Evolutionary conservation across 1,140 invertebrate species (phyloP).

Genomic region (Tetragnatha versicolor): DNA sequence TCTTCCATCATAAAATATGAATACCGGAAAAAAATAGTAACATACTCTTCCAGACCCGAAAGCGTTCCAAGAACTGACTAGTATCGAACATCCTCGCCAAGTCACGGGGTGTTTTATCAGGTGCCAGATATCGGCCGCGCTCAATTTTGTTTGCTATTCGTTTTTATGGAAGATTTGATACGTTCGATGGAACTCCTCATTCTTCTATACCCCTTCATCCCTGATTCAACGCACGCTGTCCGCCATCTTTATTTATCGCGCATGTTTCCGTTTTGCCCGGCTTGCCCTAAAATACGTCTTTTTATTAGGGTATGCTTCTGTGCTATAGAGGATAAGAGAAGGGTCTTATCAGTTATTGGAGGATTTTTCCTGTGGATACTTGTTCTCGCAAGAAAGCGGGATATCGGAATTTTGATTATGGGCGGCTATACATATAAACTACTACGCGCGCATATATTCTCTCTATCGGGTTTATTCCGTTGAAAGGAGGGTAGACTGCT

Average conservation of each 20-base stretch:
- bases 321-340: background rate
- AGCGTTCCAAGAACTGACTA: too few relatives aligned
- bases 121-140: constrained; percentile 32
- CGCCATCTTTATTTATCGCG: constrained; percentile 43
- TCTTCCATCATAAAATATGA: background rate
- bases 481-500: too few relatives aligned
- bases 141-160: constrained; percentile 32
- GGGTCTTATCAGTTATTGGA: constrained; percentile 48
- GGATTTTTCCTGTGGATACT: constrained; percentile 32
- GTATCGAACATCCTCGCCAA: constrained; percentile 13
- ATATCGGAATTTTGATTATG: constrained; percentile 47
- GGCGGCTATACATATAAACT: constrained; percentile 21
- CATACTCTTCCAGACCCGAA: background rate
- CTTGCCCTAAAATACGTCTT: too few relatives aligned
- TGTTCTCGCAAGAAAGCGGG: background rate
- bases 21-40: background rate
- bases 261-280: constrained; percentile 10
- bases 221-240: constrained; percentile 31
- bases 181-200: constrained; percentile 26
- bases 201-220: constrained; percentile 19
- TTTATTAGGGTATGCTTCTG: background rate
- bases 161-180: constrained; percentile 44
- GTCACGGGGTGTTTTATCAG: constrained; percentile 40
- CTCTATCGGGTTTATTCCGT: too few relatives aligned
- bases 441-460: too few relatives aligned